Conservation (phyloP, 2,113 vertebrate species). For the Lipophrys pholis region DNA sequence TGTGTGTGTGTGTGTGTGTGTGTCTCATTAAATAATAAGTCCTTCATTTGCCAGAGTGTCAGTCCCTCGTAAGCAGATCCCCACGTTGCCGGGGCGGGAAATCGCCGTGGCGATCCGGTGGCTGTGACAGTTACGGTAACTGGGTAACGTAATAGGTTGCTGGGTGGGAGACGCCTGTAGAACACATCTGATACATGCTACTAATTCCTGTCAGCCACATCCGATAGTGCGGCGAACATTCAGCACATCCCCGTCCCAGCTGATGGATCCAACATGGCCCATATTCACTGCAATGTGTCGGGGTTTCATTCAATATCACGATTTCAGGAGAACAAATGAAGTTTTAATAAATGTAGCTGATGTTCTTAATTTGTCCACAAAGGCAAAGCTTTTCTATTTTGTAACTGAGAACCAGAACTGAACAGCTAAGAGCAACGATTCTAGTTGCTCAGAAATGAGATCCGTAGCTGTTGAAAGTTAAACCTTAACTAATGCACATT, state of each 20-base stretch:
- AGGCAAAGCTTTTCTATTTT: too few species aligned
- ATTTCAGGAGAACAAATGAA: neutral
- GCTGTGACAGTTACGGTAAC: constrained; percentile 77
- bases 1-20: constrained; percentile 44
- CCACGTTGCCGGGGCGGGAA: constrained; percentile 66
- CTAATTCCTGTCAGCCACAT: constrained; percentile 80
- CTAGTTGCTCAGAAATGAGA: too few species aligned
- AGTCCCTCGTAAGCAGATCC: constrained; percentile 77
- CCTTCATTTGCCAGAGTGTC: constrained; percentile 79
- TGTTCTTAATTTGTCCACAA: too few species aligned
- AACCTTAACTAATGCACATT: too few species aligned
- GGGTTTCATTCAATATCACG: neutral
- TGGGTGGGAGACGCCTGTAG: constrained; percentile 71
- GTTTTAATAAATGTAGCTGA: too few species aligned
- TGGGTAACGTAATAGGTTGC: constrained; percentile 78
- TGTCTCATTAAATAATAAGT: constrained; percentile 81
- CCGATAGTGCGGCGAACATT: constrained; percentile 72
- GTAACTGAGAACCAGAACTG: too few species aligned
- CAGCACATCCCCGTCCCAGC: constrained; percentile 43
- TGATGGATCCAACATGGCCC: constrained; percentile 29
- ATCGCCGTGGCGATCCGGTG: constrained; percentile 70
- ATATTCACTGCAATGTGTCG: constrained; percentile 10
- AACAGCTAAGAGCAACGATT: too few species aligned
- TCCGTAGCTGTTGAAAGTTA: too few species aligned
- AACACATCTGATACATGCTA: constrained; percentile 84